Percentiles rank a stretch among this genome's conserved stretches.
Conservation (phyloP, 2,797 vertebrate genomes). For the Schizothorax lantsangensis region DNA sequence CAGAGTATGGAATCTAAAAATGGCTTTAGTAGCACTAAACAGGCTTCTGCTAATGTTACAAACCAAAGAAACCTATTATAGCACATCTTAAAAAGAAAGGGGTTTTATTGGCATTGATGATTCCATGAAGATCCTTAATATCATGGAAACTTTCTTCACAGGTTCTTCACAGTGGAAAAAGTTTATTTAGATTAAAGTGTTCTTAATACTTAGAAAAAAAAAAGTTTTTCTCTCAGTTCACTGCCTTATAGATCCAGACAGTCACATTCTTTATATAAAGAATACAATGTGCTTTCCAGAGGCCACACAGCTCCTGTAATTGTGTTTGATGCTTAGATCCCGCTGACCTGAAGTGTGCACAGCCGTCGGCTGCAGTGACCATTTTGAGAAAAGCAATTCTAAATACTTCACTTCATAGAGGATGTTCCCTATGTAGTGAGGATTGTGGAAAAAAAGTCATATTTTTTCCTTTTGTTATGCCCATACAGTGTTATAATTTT, state of each 20-base stretch:
- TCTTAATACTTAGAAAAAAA: no score
- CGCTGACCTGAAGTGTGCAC: conserved; percentile 27
- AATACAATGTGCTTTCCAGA: conserved; percentile 25
- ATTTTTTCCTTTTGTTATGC: not conserved
- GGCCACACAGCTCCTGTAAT: conserved; percentile 13
- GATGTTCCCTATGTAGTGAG: not conserved
- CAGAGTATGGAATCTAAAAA: no score
- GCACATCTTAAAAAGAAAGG: no score
- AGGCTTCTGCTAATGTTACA: no score
- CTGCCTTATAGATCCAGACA: conserved; percentile 1
- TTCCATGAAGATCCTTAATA: not conserved
- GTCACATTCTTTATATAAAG: conserved; percentile 25
- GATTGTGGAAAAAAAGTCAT: not conserved
- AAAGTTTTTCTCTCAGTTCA: not conserved
- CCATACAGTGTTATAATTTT: not conserved
- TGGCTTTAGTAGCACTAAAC: no score
- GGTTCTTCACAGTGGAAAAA: not conserved
- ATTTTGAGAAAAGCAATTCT: conserved; percentile 29
- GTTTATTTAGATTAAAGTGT: no score
- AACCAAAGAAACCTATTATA: no score
- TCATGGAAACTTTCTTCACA: not conserved
- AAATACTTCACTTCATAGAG: not conserved
- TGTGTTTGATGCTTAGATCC: conserved; percentile 23
- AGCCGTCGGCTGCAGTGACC: conserved; percentile 41
- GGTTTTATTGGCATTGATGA: not conserved